Evolutionary conservation across 2,888 invertebrate genomes (phyloP), one percentile per base, ranked within the genome.

Genomic region (Celastrina argiolus): DNA sequence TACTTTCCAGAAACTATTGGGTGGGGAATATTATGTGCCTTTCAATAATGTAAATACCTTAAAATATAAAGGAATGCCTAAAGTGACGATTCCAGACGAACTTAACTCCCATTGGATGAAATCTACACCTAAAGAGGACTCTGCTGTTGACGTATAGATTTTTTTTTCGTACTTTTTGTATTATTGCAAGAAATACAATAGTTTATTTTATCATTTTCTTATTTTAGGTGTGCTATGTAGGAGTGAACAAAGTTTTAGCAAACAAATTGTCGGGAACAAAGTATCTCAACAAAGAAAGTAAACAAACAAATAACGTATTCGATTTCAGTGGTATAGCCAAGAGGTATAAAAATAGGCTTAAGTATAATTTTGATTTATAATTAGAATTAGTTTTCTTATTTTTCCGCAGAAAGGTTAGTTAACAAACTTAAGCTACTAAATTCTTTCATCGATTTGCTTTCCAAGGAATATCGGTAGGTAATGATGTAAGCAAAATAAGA

Each of bases 311-410:
- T 8, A 81, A 74, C 58, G 81, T 81, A 26, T 80, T 82, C 76
- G 84, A 84, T 61, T 85, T 82, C 67, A 84, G 85, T 68, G 85
- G 85, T 10, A 70, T 74, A 10, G 81, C 81, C 14, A 73, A 77
- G 14, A 76, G 72, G 84, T n/a, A n/a, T n/a, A n/a, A n/a, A n/a
- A n/a, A n/a, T n/a, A n/a, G n/a, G n/a, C n/a, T n/a, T n/a, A n/a
- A n/a, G n/a, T n/a, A n/a, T n/a, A n/a, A n/a, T n/a, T n/a, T n/a
- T n/a, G n/a, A n/a, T n/a, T n/a, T n/a, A n/a, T n/a, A n/a, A n/a
- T n/a, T n/a, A n/a, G n/a, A n/a, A n/a, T n/a, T n/a, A n/a, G n/a
- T n/a, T n/a, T n/a, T n/a, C n/a, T n/a, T n/a, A n/a, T n/a, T n/a
- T n/a, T n/a, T n/a, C n/a, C n/a, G n/a, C n/a, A n/a, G n/a, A n/a